Base-by-base conservation (phyloP, 2,888 invertebrate species). In the Trichogramma dendrolimi region DNA sequence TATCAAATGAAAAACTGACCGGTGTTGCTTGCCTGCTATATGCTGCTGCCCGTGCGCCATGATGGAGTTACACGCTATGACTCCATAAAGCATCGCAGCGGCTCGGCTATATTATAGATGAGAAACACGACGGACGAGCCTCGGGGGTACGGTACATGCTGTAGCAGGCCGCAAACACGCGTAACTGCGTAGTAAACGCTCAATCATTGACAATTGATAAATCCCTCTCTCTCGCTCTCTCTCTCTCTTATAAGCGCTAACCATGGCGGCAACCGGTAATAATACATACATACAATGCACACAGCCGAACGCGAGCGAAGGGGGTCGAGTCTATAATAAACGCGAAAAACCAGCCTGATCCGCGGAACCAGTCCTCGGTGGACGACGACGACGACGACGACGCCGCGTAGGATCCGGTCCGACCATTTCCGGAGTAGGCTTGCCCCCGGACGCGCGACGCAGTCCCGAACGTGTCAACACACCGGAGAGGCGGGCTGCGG, bases 351-450 rank as follows among this genome's bases (percentile, higher is more conserved):
- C 11, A 6, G 48, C 75, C 77, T 73, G 76, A 76, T 77, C 50
- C 40, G 27, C 27, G 48, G 5, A 11, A 11, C 11, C 48, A 14
- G 48, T 48, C 27, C n/a, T n/a, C n/a, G 60, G 78, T 79, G 78
- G 74, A 77, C 78, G 77, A 62, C 76, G 70, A 73, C 72, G 75
- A 78, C 78, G 78, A 78, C 75, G 78, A 78, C 77, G 72, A 74
- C 67, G 74, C 62, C 52, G 60, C 56, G 53, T 39, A n/a, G 43
- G 63, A 65, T 67, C 67, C 64, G 65, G 63, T 59, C 67, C 59
- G 62, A 71, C 76, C 70, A 68, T 67, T 66, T 64, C 54, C 64
- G 73, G 75, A 75, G 75, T 75, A 74, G 44, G 14, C 42, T 54
- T 74, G 71, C 73, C 70, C 74, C 75, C 66, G 67, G 57, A 72